Base-by-base conservation (phyloP, 2,113 vertebrate species). In the Tragelaphus scriptus region DNA sequence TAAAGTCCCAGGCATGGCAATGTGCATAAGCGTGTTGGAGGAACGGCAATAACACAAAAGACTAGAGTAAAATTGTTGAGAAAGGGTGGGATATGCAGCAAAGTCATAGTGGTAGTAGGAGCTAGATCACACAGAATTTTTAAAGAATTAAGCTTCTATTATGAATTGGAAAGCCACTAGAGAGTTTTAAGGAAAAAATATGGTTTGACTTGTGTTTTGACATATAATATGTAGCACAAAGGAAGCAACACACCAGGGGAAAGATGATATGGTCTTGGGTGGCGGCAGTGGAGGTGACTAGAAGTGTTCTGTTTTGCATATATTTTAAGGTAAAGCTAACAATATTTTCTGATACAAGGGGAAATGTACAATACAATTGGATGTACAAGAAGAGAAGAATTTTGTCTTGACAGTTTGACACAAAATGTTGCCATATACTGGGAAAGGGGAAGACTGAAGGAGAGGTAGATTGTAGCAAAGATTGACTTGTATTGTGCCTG, bases 321-420 rank as follows among this genome's bases (percentile, higher is more conserved):
- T 81, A 61, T 32, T 92, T 63, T 63, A 86, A 85, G 32, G 32
- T 53, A 94, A 90, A 95, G 6, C 19, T 65, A 51, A 56, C 9
- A 92, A 65, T 28, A 47, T 44, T 68, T 90, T 44, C 19, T 68
- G n/a, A 36, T 32, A 28, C 10, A 21, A 80, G 32, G 25, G 44
- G 61, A 75, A 75, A 75, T 75, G 21, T 75, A 75, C 11, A 7
- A 56, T 19, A 36, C n/a, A 12, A 32, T 21, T 25, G 4, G 1
- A 2, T 91, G 1, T 65, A 26, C 25, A 63, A n/a, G 53, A 94
- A 59, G 28, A 36, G 32, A 65, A 77, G 14, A 65, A 53, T 25
- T 56, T 71, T 95, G 47, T 16, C 23, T 81, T 44, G 23, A 56
- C 1, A 58, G 44, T 19, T 4, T 68, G n/a, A 13, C 26, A 49